Conservation (phyloP, 2,888 invertebrate species). For the Lepidonotus clava region DNA sequence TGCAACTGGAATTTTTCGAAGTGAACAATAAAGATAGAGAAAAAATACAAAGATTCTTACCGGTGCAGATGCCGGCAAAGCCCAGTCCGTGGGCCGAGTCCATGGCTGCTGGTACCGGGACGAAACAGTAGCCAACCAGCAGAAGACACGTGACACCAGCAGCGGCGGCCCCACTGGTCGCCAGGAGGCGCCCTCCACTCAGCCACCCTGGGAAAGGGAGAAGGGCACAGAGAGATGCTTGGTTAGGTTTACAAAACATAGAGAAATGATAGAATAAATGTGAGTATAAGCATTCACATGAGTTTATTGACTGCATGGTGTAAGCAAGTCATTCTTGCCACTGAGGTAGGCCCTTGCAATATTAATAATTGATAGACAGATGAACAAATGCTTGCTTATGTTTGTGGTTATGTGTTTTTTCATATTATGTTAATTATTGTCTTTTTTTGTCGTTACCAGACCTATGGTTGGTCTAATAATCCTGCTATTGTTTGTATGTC, state of each 20-base stretch:
- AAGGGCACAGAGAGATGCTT: background rate
- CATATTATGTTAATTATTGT: too few species aligned
- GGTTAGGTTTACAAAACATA: background rate
- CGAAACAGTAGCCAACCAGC: background rate
- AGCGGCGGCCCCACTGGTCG: background rate
- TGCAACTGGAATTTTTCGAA: background rate
- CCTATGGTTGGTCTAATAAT: too few species aligned
- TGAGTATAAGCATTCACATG: background rate
- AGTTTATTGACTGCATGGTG: background rate
- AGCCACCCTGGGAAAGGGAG: background rate
- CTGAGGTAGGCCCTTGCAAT: background rate
- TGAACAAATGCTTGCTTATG: background rate
- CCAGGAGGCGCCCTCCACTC: background rate
- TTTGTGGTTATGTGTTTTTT: background rate
- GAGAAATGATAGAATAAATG: background rate
- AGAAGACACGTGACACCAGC: background rate
- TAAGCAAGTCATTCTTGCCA: background rate
- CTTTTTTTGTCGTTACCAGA: too few species aligned
- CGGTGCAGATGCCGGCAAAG: background rate
- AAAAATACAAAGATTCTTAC: background rate
- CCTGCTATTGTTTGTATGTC: background rate
- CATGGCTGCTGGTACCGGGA: background rate
- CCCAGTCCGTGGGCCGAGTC: background rate
- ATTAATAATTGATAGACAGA: background rate
- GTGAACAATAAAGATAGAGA: background rate